Percentiles rank a stretch among this genome's conserved stretches.
Evolutionary conservation across 2,113 vertebrate genomes (phyloP).

Genomic region (Sapayoa aenigma): DNA sequence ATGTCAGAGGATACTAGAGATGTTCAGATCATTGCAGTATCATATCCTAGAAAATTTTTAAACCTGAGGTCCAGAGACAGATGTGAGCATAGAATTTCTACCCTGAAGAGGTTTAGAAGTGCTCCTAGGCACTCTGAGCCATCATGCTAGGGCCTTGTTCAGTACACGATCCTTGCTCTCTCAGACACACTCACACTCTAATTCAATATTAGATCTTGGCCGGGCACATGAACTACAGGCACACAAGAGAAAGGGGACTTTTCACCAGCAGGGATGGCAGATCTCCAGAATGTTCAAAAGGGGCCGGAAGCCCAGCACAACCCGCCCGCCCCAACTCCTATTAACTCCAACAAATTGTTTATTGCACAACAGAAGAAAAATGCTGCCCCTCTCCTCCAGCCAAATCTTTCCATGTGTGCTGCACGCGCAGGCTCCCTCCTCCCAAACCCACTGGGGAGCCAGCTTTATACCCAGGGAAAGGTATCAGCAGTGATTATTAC

Average conservation of each 20-base stretch:
- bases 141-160: background rate
- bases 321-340: constrained; percentile 26
- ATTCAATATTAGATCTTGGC: background rate
- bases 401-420: constrained; percentile 60
- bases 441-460: constrained; percentile 3
- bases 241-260: constrained; percentile 24
- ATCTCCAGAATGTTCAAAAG: constrained; percentile 54
- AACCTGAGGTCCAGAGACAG: background rate
- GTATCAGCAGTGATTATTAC: constrained; percentile 62
- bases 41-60: background rate
- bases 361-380: constrained; percentile 64
- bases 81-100: background rate
- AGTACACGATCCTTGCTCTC: background rate
- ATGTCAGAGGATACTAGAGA: background rate
- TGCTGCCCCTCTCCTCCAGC: constrained; percentile 1
- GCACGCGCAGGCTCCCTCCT: constrained; percentile 37
- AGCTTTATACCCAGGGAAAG: constrained; percentile 61
- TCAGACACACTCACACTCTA: background rate
- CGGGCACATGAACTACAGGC: background rate
- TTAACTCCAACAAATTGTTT: constrained; percentile 73
- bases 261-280: constrained; percentile 46
- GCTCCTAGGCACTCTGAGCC: background rate
- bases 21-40: background rate
- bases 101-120: background rate
- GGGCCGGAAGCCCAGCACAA: constrained; percentile 20